phyloP scores from a whole-genome alignment of 2,113 vertebrate species.

The Scomber scombrus region DNA sequence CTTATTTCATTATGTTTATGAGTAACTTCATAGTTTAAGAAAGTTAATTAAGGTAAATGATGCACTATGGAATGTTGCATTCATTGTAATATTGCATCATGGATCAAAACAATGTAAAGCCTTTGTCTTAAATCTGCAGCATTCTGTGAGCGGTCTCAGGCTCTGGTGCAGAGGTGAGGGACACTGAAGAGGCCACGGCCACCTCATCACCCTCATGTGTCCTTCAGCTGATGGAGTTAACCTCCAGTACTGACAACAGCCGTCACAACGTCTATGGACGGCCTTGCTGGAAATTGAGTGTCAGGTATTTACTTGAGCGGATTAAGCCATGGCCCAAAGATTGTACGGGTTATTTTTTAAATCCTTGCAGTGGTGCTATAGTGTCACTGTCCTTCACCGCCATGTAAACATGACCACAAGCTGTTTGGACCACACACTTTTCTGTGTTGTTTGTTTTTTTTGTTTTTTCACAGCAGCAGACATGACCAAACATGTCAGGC shows the following conservation, averaged over 20 bases:
- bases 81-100: constrained; percentile 5
- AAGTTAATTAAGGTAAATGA: constrained; percentile 11
- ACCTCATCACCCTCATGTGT: constrained; percentile 35
- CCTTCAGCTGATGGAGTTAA: constrained; percentile 72
- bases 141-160: not conserved
- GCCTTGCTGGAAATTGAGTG: constrained; percentile 68
- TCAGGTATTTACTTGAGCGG: constrained; percentile 79
- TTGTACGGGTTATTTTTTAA: constrained; percentile 69
- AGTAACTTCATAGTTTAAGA: not conserved
- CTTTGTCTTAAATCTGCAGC: constrained; percentile 35
- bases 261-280: constrained; percentile 49
- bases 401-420: constrained; percentile 50
- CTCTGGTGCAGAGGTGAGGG: constrained; percentile 41
- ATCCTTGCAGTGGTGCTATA: constrained; percentile 64
- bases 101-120: constrained; percentile 25
- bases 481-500: not conserved
- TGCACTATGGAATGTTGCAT: not conserved
- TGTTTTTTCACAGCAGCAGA: not conserved
- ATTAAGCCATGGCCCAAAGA: constrained; percentile 74
- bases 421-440: constrained; percentile 6
- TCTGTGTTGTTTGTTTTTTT: not conserved
- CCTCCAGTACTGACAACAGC: constrained; percentile 65
- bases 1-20: not conserved
- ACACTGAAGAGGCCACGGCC: constrained; percentile 53
- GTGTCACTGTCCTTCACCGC: constrained; percentile 44